Base-by-base conservation (phyloP, 2,888 invertebrate genomes). In the Caenorhabditis uteleia region DNA sequence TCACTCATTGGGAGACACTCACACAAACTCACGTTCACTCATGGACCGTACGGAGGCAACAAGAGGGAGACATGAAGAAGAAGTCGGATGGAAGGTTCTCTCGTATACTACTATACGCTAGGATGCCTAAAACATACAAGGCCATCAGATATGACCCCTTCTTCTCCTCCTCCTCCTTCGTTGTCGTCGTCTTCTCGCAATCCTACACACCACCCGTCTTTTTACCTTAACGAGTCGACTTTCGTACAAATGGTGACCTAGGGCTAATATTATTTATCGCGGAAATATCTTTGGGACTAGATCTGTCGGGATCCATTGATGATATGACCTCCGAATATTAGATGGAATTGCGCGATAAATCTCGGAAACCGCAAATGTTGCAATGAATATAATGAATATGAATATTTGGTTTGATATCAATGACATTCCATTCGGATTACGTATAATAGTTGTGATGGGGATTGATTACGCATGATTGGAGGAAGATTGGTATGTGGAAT, bases 81-180 rank as follows among this genome's bases (percentile, higher is more conserved):
- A 34, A 43, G 16, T 6, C 14, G 21, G 38, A 38, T 16, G 42
- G 16, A 16, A 27, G 42, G 42, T 43, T 16, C 38, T 18, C 38
- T 6, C 38, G 23, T 10, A 40, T 20, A 25, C 23, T 40, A 14
- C 14, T 23, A 40, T 20, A 40, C 60, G 60, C 54, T 48, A 48
- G 60, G 54, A 46, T 54, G 60, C 53, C 60, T 60, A 54, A 62
- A 51, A 62, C 62, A 62, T 62, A 62, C 62, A 62, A 62, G 62
- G 62, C 50, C 62, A 62, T 62, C 62, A 62, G 62, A 62, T 62
- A 62, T 62, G 56, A 56, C 55, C 55, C 60, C 48, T 48, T 42
- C 53, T 44, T 44, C 39, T 45, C 33, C 51, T 10, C 12, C 7
- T 27, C 39, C 31, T 38, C 47, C 23, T 39, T 44, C n/a, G 20